Percentiles rank a stretch among this genome's conserved stretches.
These are phyloP conservation scores for Littorina saxatilis DNA, from an alignment of 1,140 invertebrate species.

Conservation along the genomic window DNA sequence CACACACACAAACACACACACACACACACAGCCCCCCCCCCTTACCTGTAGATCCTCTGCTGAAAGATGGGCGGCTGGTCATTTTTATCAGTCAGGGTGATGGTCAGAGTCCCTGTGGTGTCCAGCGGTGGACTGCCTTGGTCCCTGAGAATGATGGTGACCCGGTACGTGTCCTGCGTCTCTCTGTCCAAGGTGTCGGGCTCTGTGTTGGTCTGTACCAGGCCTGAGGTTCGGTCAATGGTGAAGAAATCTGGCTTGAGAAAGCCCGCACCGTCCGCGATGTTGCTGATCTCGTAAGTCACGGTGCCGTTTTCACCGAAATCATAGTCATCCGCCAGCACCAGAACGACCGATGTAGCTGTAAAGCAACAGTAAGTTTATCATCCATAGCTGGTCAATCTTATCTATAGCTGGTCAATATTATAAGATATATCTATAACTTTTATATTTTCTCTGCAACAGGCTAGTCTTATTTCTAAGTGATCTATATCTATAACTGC, in stretches of 20 bases:
- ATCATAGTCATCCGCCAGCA: slow-evolving; percentile 88
- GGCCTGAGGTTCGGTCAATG: slow-evolving; percentile 38
- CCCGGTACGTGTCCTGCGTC: slow-evolving; percentile 48
- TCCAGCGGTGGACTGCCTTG: background rate
- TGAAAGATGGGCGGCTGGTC: slow-evolving; percentile 91
- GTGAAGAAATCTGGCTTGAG: background rate
- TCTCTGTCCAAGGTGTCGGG: slow-evolving; percentile 52
- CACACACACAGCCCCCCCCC: background rate
- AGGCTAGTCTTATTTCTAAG: too few relatives aligned
- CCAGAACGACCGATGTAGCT: slow-evolving; percentile 93
- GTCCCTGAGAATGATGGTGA: slow-evolving; percentile 38
- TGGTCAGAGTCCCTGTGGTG: slow-evolving; percentile 16
- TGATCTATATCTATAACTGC: too few relatives aligned
- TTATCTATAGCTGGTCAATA: too few relatives aligned
- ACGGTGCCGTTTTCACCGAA: slow-evolving; percentile 55
- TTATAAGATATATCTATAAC: too few relatives aligned
- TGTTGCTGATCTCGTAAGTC: slow-evolving; percentile 42
- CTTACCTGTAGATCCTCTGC: slow-evolving; percentile 52
- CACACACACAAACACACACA: background rate
- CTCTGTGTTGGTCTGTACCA: slow-evolving; percentile 56
- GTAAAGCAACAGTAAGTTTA: slow-evolving; percentile 40
- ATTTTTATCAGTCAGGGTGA: slow-evolving; percentile 78
- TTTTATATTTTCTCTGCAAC: too few relatives aligned
- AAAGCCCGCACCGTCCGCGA: slow-evolving; percentile 13
- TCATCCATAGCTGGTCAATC: too few relatives aligned